Evolutionary conservation across 2,113 vertebrate genomes (phyloP).

Genomic region (Tragelaphus scriptus): DNA sequence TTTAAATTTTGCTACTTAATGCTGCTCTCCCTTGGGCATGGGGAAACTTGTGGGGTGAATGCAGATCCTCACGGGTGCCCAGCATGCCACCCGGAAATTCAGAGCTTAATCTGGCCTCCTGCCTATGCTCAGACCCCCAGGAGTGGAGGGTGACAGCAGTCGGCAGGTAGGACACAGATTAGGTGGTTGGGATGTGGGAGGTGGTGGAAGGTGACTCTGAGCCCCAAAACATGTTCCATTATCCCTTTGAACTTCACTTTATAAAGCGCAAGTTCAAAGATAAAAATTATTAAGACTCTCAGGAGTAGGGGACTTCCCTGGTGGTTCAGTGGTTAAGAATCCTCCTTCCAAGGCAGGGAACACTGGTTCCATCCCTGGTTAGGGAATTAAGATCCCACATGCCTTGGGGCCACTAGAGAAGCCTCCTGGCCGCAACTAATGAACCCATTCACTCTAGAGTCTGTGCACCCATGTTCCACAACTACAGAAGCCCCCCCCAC

Average conservation of each 20-base stretch:
- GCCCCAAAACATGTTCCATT: neutral
- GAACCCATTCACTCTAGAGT: neutral
- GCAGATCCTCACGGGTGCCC: neutral
- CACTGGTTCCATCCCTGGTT: neutral
- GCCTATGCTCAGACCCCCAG: neutral
- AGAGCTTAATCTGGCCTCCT: neutral
- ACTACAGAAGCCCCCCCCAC: neutral
- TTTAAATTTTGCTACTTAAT: neutral
- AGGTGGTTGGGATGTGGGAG: neutral
- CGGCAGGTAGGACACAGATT: rapidly evolving
- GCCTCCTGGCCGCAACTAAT: neutral
- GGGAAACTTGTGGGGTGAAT: neutral
- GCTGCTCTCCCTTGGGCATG: rapidly evolving
- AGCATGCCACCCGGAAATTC: neutral
- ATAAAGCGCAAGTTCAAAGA: neutral
- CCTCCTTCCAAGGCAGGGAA: neutral
- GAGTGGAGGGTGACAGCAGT: too few species aligned
- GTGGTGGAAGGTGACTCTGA: neutral
- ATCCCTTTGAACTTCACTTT: neutral
- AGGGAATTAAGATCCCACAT: neutral
- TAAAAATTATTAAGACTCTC: neutral
- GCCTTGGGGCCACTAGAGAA: neutral
- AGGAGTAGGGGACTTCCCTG: neutral
- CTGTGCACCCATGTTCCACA: neutral
- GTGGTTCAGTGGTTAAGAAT: neutral